Base-by-base conservation (phyloP, 2,113 vertebrate species). In the Alosa alosa region DNA sequence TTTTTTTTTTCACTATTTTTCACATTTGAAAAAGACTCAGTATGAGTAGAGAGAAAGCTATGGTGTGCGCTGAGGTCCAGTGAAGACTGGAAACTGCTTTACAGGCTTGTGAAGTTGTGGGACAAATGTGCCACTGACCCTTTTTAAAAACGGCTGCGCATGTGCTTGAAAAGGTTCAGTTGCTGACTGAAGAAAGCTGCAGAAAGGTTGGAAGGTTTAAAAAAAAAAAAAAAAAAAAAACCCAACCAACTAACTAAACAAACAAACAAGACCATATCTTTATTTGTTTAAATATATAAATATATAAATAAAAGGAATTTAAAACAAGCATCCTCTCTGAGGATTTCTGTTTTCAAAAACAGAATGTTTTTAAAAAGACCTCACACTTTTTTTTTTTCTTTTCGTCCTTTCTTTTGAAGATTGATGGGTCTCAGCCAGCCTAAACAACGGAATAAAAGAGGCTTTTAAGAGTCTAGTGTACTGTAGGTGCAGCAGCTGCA, bases 281-380 rank as follows among this genome's bases (percentile, higher is more conserved):
- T 81, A 87, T 84, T 91, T 81, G 86, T 31, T 64, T 90, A 9
- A 11, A 31, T 31, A 31, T 31, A 89, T 90, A 9, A 11, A 31
- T 31, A 31, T 31, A 89, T 87, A 72, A 90, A 90, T 88, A 86
- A 81, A 44, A 55, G 85, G 31, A 85, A 85, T 68, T 88, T 88
- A 64, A 90, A 89, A 87, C 78, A 90, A 36, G 25, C 31, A 75
- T 15, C 72, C 72, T 78, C 72, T 78, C 72, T 78, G 72, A 78
- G 72, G 68, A 68, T 49, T 86, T 55, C 64, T 45, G 39, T 78
- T 78, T 78, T 39, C 72, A 78, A 39, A 60, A 60, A 22, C 20
- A 22, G 52, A 39, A 50, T 45, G 18, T 9, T 8, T 86, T 84
- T 49, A 9, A 87, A 78, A 39, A 78, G 22, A 64, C 60, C 57